These are phyloP conservation scores for Hippocampus mohnikei DNA, from an alignment of 2,113 vertebrate genomes.

Conservation along the genomic window DNA sequence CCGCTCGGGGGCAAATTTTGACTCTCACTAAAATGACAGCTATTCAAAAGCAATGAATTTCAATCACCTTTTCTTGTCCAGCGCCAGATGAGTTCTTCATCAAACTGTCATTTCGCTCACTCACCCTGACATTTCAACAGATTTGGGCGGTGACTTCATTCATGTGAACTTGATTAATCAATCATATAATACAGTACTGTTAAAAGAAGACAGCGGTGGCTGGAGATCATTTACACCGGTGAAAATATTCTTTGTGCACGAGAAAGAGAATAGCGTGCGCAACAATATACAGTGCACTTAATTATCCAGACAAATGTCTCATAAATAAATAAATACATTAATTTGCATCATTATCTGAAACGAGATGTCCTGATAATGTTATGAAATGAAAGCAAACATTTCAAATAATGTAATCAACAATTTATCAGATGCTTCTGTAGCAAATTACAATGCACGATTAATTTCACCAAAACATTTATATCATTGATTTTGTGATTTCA, in stretches of 20 bases:
- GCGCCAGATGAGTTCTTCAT: constrained; percentile 54
- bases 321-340: not conserved
- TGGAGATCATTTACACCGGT: not conserved
- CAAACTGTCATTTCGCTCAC: constrained; percentile 39
- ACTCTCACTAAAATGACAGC: constrained; percentile 62
- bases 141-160: constrained; percentile 49
- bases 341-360: not conserved
- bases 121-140: constrained; percentile 51
- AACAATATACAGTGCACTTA: not conserved
- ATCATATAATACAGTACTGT: constrained; percentile 50
- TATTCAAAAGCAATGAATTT: constrained; percentile 69
- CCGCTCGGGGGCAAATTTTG: constrained; percentile 49
- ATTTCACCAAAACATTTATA: too few species aligned
- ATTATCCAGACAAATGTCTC: not conserved
- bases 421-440: not conserved
- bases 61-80: constrained; percentile 67
- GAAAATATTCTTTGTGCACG: constrained; percentile 2
- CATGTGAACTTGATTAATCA: constrained; percentile 52
- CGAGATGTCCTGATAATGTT: not conserved
- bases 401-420: not conserved
- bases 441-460: too few species aligned
- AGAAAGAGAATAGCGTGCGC: not conserved
- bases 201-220: constrained; percentile 19
- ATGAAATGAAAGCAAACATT: not conserved
- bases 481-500: too few species aligned